Conservation (phyloP, 2,888 invertebrate genomes). For the Lepidocyrtoides sp. region DNA sequence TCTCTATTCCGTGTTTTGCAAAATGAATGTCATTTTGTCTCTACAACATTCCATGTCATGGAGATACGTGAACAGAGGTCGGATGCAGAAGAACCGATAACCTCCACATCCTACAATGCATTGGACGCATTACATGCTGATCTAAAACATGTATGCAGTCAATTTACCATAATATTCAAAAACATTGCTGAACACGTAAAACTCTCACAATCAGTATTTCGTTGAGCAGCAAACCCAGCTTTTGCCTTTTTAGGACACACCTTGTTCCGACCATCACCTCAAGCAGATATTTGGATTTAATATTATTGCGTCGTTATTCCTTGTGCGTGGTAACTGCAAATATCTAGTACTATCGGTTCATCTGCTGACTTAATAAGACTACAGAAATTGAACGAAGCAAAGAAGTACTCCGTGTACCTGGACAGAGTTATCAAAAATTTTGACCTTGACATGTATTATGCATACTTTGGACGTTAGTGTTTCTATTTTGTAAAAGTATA, state of each 20-base stretch:
- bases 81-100: background rate
- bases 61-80: constrained; percentile 15
- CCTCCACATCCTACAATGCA: constrained; percentile 5
- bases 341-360: background rate
- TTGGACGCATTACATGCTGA: background rate
- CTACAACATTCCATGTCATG: constrained; percentile 12
- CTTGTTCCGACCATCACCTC: constrained; percentile 10
- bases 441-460: too few species aligned
- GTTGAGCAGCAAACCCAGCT: background rate
- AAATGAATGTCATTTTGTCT: constrained; percentile 29
- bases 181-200: background rate
- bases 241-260: background rate
- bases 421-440: too few species aligned
- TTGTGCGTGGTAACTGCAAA: too few species aligned
- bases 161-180: background rate
- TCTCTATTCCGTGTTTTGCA: background rate
- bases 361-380: background rate
- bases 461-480: too few species aligned
- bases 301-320: background rate
- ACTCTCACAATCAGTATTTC: constrained; percentile 3
- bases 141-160: background rate
- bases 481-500: too few species aligned
- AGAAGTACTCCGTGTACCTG: background rate
- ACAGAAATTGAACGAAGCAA: background rate
- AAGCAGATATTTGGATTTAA: background rate